Conservation (phyloP, 2,113 vertebrate genomes). For the Tympanuchus pallidicinctus region DNA sequence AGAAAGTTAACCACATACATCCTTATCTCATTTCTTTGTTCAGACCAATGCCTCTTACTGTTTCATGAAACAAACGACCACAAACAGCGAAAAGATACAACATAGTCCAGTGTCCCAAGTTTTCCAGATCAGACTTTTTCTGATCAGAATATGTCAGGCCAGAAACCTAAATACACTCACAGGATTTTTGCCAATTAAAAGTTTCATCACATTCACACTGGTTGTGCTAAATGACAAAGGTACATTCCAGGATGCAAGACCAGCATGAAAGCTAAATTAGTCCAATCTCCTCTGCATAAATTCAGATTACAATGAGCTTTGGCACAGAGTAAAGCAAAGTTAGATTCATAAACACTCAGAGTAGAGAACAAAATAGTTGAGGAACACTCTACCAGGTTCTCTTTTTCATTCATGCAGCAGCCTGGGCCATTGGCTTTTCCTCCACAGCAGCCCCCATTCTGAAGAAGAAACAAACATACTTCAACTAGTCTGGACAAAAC, state of each 20-base stretch:
- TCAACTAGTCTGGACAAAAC: background rate
- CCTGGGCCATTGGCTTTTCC: conserved; percentile 66
- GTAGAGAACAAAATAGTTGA: background rate
- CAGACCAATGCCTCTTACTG: background rate
- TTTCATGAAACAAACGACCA: background rate
- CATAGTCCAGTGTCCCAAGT: background rate
- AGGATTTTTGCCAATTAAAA: background rate
- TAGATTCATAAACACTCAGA: background rate
- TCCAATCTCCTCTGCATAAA: background rate
- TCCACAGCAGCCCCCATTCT: conserved; percentile 83
- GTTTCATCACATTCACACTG: background rate
- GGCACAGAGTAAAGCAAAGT: background rate
- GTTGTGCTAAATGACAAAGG: background rate
- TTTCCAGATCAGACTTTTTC: background rate
- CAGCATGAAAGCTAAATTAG: background rate
- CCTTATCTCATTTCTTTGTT: background rate
- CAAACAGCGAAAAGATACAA: background rate
- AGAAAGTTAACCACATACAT: background rate
- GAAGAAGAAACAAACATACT: background rate
- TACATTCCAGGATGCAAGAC: background rate
- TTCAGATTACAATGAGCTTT: background rate
- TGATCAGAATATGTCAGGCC: background rate
- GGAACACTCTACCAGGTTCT: conserved; percentile 50
- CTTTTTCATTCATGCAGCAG: conserved; percentile 83
- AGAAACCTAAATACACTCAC: background rate